phyloP scores from a whole-genome alignment of 2,888 invertebrate genomes.

The Eumerus sabulonum region DNA sequence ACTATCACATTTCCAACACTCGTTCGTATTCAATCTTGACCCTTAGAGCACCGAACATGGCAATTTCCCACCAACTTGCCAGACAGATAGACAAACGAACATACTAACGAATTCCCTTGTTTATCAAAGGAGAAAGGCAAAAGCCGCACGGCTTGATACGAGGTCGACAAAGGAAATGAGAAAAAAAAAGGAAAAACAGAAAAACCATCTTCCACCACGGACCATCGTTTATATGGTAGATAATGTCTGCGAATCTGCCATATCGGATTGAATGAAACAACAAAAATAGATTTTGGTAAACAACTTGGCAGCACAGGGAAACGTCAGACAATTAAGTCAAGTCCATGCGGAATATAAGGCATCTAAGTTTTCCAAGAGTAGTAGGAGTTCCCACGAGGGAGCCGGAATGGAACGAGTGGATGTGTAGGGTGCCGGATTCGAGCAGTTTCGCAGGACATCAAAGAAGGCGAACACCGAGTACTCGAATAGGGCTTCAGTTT shows the following conservation, averaged over 20 bases:
- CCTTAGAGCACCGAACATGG: neutral
- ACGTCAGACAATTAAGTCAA: conserved; percentile 46
- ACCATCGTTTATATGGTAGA: conserved; percentile 35
- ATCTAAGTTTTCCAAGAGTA: conserved; percentile 2
- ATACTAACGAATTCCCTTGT: conserved; percentile 16
- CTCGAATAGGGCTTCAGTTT: conserved; percentile 29
- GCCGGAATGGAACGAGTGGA: too few species aligned
- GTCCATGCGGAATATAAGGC: conserved; percentile 38
- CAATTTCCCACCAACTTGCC: conserved; percentile 20
- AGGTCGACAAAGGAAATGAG: neutral
- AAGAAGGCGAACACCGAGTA: too few species aligned
- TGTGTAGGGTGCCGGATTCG: too few species aligned
- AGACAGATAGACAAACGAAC: conserved; percentile 10
- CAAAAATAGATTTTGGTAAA: conserved; percentile 59
- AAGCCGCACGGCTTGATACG: neutral
- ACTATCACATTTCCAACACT: conserved; percentile 16
- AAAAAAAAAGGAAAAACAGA: conserved; percentile 14
- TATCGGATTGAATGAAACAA: conserved; percentile 52
- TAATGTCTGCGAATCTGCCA: conserved; percentile 45
- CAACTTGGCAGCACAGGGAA: conserved; percentile 15
- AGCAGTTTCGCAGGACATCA: too few species aligned
- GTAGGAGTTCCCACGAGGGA: too few species aligned
- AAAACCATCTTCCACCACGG: neutral
- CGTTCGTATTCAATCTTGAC: conserved; percentile 34
- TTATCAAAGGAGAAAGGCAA: conserved; percentile 6